phyloP scores from a whole-genome alignment of 2,113 vertebrate genomes.

The Nycticryphes semicollaris region DNA sequence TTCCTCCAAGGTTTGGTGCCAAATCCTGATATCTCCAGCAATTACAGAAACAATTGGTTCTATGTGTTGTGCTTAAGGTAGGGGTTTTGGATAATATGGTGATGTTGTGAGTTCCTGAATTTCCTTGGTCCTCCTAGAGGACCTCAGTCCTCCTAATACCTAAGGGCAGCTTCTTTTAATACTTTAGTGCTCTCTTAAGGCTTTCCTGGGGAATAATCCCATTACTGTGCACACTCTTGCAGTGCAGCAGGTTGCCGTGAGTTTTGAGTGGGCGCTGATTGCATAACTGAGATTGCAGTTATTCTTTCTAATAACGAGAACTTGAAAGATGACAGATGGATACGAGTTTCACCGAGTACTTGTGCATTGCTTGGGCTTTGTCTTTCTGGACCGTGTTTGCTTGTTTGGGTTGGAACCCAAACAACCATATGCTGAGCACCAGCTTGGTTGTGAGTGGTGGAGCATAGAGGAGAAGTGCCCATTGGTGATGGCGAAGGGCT shows the following conservation, averaged over 20 bases:
- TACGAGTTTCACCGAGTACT: neutral
- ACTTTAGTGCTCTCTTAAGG: neutral
- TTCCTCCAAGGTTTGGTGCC: neutral
- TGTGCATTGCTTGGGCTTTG: neutral
- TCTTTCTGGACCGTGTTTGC: neutral
- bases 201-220: neutral
- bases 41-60: neutral
- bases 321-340: neutral
- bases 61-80: neutral
- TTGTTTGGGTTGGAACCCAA: neutral
- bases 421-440: neutral
- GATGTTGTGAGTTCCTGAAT: neutral
- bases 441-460: neutral
- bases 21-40: neutral
- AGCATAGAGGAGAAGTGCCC: neutral
- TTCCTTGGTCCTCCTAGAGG: neutral
- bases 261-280: too few species aligned
- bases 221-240: neutral
- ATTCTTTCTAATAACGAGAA: neutral
- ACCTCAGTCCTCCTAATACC: too few species aligned
- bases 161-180: neutral
- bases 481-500: neutral
- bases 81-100: neutral
- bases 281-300: neutral
- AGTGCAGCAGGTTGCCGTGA: neutral